Evolutionary conservation across 2,888 invertebrate genomes (phyloP), one percentile per base, ranked within the genome.

Genomic region (Heliconius ismenius): DNA sequence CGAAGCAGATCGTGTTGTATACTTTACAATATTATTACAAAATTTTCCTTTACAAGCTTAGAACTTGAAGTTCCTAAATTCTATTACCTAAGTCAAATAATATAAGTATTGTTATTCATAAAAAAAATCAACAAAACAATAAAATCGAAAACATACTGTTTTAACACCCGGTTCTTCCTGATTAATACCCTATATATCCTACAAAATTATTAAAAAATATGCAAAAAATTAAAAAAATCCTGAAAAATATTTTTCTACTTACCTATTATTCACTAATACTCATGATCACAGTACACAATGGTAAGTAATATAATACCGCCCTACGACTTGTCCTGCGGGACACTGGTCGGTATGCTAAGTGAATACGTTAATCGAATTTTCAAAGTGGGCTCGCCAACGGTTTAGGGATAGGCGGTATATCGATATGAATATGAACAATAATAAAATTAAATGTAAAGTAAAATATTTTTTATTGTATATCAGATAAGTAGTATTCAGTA

Each of bases 351-450:
- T 90, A 90, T 88, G 86, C 86, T 90, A 90, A 90, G 89, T 89
- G 88, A 89, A 89, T 86, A 87, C 86, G 89, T 90, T 93, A 93
- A 93, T 93, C 92, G 92, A 92, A 92, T 93, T 92, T 92, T 88
- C 90, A 89, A 89, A 90, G 85, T 90, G 91, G 91, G 90, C 85
- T 88, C 82, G 85, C 83, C 86, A 85, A 78, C 81, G 65, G 75
- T 28, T 10, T 85, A 84, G 85, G 80, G 86, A 72, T 82, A 85
- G 63, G 77, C 64, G 60, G 4, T 72, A 13, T 77, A 67, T 75
- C 69, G 67, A 78, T 39, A 39, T 65, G 11, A 28, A 21, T 4
- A 28, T 49, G 49, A 18, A 49, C 2, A 69, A n/a, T 36, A 62
- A 62, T 26, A 62, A 26, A 49, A 49, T 49, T 18, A 49, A 49